phyloP scores from a whole-genome alignment of 2,888 invertebrate species.

The Dugesia japonica region DNA sequence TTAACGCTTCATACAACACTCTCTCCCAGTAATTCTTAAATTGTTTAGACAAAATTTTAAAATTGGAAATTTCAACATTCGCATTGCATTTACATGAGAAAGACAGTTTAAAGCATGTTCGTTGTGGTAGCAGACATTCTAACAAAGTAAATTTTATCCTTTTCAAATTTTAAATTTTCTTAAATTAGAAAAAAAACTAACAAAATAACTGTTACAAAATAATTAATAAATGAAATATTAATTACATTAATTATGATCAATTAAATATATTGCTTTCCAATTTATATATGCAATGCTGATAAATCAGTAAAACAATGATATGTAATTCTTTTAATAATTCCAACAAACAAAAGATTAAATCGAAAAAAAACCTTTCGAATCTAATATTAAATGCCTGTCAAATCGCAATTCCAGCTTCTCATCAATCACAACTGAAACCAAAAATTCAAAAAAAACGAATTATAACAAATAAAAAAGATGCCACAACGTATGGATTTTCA shows the following conservation, averaged over 20 bases:
- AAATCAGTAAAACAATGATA: not conserved
- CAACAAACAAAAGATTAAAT: not conserved
- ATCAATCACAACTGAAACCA: not conserved
- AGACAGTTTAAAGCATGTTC: too few relatives aligned
- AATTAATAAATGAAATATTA: too few relatives aligned
- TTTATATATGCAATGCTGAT: not conserved
- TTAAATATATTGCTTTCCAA: not conserved
- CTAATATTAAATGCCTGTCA: not conserved
- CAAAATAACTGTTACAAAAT: too few relatives aligned
- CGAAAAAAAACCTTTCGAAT: not conserved
- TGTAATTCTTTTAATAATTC: not conserved
- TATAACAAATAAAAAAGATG: not conserved
- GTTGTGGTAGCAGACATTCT: too few relatives aligned
- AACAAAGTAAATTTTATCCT: too few relatives aligned
- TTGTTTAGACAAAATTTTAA: too few relatives aligned
- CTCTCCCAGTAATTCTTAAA: too few relatives aligned
- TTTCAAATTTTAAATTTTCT: too few relatives aligned
- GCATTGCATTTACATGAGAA: too few relatives aligned
- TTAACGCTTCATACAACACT: too few relatives aligned
- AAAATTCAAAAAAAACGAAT: not conserved
- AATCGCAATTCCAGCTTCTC: not conserved
- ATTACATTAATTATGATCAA: not conserved
- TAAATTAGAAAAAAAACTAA: too few relatives aligned
- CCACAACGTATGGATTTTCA: slow-evolving; percentile 2
- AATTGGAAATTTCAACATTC: too few relatives aligned